Evolutionary conservation across 2,888 invertebrate species (phyloP), one percentile per base, ranked within the genome.

Genomic region (Synanthedon myopaeformis): DNA sequence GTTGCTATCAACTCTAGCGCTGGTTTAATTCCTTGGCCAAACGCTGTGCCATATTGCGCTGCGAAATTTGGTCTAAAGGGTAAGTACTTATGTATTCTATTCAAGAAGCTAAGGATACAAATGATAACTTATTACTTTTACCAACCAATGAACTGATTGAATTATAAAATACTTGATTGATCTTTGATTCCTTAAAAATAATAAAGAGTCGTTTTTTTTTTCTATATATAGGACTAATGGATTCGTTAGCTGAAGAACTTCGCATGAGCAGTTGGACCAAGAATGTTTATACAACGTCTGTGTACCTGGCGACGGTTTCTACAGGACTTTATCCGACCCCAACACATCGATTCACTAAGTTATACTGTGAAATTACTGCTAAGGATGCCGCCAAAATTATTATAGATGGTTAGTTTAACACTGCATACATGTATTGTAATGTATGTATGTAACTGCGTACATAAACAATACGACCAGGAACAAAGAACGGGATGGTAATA

Each of bases 41-140:
- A 84, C 45, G 82, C 83, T 82, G 74, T 75, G 49, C 82, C 87
- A 0, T 86, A 86, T 53, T 83, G 84, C 54, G 83, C 87, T 1
- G 84, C 87, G 2, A 87, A 85, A 58, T 86, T 75, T 62, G 87
- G 87, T 11, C 70, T 87, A 0, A 74, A 70, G 79, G 86, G 87
- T 85, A 62, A 42, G 52, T 10, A n/a, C n/a, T n/a, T n/a, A 13
- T 14, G n/a, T 45, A 13, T 35, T 35, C 35, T 10, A 49, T 17
- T 19, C n/a, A 23, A 35, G 10, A 1, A 28, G 28, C 28, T 6
- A 28, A 28, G 28, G 6, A 28, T 19, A 50, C 19, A 6, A 50
- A 17, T 13, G 19, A 23, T 23, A 23, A 23, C 8, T 28, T 28
- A 28, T 28, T 28, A 28, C 6, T 28, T 28, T 6, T 8, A 12